Percentiles rank a stretch among this genome's conserved stretches.
phyloP scores from a whole-genome alignment of 2,797 vertebrate species.

The Pachyuromys duprasi region DNA sequence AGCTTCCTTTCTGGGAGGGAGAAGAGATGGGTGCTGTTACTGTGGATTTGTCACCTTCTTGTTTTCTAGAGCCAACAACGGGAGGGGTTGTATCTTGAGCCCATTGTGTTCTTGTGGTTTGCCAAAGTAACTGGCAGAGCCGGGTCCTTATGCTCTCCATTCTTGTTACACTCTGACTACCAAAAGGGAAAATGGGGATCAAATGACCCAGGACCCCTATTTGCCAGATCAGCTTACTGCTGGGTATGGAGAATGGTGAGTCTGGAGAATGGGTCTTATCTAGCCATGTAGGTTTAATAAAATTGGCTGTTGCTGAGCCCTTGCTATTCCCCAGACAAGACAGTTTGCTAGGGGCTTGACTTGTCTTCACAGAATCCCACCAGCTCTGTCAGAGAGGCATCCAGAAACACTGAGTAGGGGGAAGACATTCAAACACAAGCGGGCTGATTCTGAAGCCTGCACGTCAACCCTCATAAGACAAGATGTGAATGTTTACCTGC shows the following conservation, averaged over 20 bases:
- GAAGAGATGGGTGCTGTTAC: neutral
- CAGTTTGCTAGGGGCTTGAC: too few relatives aligned
- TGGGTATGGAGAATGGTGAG: neutral
- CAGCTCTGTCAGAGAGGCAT: neutral
- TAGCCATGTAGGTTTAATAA: neutral
- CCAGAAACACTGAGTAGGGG: neutral
- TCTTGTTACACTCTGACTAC: neutral
- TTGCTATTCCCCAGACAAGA: neutral
- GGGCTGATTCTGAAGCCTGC: neutral
- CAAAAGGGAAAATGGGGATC: neutral
- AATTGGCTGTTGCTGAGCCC: neutral
- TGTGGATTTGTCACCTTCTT: neutral
- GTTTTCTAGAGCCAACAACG: neutral
- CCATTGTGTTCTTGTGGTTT: fast-evolving
- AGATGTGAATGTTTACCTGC: neutral
- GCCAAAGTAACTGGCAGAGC: neutral
- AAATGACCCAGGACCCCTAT: neutral
- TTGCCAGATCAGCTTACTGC: neutral
- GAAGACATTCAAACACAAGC: neutral
- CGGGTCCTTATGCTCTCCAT: neutral
- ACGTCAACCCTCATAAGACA: neutral
- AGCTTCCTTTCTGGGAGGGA: neutral
- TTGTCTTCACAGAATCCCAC: neutral
- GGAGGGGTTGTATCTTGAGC: neutral
- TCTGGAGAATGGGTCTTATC: neutral